Evolutionary conservation across 2,113 vertebrate genomes (phyloP).

Genomic region (Tautogolabrus adspersus): DNA sequence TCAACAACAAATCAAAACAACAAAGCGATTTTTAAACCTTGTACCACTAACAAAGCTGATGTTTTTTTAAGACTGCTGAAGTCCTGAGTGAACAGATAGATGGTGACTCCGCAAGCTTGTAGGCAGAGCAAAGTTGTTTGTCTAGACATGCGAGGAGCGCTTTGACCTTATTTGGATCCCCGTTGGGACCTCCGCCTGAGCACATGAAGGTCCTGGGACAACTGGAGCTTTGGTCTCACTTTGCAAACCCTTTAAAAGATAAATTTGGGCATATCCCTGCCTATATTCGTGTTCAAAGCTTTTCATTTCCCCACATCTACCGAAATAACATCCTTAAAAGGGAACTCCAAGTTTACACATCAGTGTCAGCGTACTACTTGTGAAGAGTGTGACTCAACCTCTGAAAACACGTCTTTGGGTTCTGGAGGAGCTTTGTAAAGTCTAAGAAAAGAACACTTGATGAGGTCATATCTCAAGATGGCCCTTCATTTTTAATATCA

Average conservation of each 20-base stretch:
- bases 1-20: too few relatives aligned
- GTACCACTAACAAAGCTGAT: too few relatives aligned
- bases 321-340: conserved; percentile 3
- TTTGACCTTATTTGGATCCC: neutral
- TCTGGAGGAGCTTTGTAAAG: neutral
- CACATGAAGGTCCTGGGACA: neutral
- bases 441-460: conserved; percentile 1
- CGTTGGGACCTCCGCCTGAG: neutral
- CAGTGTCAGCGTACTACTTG: neutral
- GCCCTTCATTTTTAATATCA: neutral
- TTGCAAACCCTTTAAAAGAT: neutral
- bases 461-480: neutral
- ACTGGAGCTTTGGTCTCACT: neutral
- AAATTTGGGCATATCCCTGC: neutral
- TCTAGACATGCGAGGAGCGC: neutral
- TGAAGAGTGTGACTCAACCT: neutral
- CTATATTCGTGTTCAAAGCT: too few relatives aligned
- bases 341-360: neutral
- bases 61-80: too few relatives aligned
- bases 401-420: conserved; percentile 2
- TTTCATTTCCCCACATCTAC: neutral
- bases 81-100: neutral
- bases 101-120: neutral
- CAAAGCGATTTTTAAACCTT: too few relatives aligned
- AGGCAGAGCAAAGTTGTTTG: neutral